A percentile compares a stretch with the other conserved stretches of the same genome.
These are phyloP conservation scores for Kradibia gibbosae DNA, from an alignment of 1,140 invertebrate genomes.

Conservation along the genomic window DNA sequence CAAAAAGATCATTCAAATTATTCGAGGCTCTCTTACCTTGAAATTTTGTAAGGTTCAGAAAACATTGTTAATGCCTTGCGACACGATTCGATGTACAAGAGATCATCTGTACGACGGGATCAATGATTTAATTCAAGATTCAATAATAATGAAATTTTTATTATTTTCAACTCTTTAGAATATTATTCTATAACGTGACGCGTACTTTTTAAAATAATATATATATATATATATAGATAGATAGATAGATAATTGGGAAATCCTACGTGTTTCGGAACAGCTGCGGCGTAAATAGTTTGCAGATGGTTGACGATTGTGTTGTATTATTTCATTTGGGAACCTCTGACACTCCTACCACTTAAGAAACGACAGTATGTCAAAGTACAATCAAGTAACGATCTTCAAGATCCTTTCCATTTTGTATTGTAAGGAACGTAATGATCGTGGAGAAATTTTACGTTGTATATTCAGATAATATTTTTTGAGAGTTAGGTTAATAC, in stretches of 20 bases:
- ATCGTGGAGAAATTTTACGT: neutral
- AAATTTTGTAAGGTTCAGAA: neutral
- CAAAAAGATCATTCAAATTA: slow-evolving; percentile 21
- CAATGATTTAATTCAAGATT: no score
- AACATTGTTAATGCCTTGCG: neutral
- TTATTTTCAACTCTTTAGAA: no score
- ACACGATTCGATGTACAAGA: neutral
- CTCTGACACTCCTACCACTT: neutral
- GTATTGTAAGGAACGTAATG: neutral
- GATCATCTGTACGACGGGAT: neutral
- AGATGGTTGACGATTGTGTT: slow-evolving; percentile 6
- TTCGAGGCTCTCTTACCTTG: neutral
- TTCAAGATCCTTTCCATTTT: neutral
- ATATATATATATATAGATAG: neutral
- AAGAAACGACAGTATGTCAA: neutral
- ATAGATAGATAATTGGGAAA: neutral
- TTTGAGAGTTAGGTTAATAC: neutral
- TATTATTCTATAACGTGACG: no score
- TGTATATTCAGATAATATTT: neutral
- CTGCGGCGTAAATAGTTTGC: neutral
- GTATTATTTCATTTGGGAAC: neutral
- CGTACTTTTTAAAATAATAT: no score
- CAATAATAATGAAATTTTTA: no score
- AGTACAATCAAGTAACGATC: neutral
- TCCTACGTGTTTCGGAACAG: neutral